phyloP scores from a whole-genome alignment of 2,113 vertebrate species.

The Chroicocephalus ridibundus region DNA sequence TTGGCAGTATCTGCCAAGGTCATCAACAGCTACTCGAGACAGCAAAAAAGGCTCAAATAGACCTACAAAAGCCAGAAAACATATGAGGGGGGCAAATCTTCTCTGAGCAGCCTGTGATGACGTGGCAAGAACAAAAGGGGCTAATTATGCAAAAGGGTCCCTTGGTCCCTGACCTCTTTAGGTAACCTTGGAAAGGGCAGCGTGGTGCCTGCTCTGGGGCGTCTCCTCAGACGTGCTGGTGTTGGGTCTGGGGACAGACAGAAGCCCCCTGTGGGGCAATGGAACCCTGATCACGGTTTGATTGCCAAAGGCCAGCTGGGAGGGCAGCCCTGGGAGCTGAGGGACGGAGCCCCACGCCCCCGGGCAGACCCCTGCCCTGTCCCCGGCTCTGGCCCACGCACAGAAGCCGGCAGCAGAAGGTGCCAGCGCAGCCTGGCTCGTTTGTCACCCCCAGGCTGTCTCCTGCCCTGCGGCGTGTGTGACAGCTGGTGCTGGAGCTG shows the following conservation, averaged over 20 bases:
- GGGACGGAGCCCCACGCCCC: background rate
- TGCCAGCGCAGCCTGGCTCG: background rate
- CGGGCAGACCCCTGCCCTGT: background rate
- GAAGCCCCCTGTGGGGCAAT: background rate
- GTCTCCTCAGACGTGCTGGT: background rate
- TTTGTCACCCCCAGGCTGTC: background rate
- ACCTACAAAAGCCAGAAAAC: background rate
- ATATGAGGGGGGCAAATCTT: background rate
- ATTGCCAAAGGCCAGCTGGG: background rate
- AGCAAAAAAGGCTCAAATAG: background rate
- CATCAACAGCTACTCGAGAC: background rate
- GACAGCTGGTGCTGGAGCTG: background rate
- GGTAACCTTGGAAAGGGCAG: background rate
- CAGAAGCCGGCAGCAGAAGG: background rate
- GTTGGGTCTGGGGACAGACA: background rate
- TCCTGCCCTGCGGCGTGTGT: fast-evolving
- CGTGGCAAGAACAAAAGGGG: background rate
- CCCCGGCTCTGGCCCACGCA: too few relatives aligned
- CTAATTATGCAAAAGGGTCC: background rate
- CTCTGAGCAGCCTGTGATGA: background rate
- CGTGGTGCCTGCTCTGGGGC: background rate
- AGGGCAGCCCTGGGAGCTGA: background rate
- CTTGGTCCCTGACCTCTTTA: background rate
- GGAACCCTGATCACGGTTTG: background rate
- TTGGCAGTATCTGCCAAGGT: background rate